Conservation (phyloP, 2,888 invertebrate species). For the Urechis unicinctus region DNA sequence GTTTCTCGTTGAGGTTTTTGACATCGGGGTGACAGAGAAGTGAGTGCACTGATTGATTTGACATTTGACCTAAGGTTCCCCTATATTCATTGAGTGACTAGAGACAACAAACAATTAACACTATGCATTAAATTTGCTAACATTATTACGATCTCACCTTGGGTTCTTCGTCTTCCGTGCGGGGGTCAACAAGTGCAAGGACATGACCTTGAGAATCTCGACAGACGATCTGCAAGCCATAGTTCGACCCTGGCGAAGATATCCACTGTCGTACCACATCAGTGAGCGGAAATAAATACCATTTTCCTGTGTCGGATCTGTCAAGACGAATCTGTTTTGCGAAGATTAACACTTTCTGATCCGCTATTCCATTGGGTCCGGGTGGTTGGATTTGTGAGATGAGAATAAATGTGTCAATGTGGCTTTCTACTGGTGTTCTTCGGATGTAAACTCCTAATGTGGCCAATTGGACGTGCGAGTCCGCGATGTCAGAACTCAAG, state of each 20-base stretch:
- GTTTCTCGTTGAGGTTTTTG: too few relatives aligned
- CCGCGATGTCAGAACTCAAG: neutral
- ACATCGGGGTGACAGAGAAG: too few relatives aligned
- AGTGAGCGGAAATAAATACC: constrained; percentile 6
- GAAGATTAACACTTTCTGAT: neutral
- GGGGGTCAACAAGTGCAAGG: neutral
- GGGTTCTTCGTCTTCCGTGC: constrained; percentile 3
- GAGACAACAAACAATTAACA: too few relatives aligned
- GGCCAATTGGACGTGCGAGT: constrained; percentile 2
- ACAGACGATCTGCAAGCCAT: constrained; percentile 1
- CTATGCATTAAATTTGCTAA: too few relatives aligned
- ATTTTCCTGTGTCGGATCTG: neutral
- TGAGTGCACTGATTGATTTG: too few relatives aligned
- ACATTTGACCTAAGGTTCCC: too few relatives aligned
- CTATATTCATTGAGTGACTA: too few relatives aligned
- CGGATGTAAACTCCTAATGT: constrained; percentile 6
- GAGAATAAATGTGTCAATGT: neutral
- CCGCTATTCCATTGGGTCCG: neutral
- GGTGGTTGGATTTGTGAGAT: neutral
- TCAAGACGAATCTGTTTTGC: constrained; percentile 2
- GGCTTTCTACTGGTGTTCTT: neutral
- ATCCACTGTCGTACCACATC: constrained; percentile 2
- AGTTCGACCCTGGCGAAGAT: neutral
- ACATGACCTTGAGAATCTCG: constrained; percentile 1
- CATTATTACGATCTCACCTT: too few relatives aligned